Base-by-base conservation (phyloP, 2,113 vertebrate species). In the Plestiodon gilberti region DNA sequence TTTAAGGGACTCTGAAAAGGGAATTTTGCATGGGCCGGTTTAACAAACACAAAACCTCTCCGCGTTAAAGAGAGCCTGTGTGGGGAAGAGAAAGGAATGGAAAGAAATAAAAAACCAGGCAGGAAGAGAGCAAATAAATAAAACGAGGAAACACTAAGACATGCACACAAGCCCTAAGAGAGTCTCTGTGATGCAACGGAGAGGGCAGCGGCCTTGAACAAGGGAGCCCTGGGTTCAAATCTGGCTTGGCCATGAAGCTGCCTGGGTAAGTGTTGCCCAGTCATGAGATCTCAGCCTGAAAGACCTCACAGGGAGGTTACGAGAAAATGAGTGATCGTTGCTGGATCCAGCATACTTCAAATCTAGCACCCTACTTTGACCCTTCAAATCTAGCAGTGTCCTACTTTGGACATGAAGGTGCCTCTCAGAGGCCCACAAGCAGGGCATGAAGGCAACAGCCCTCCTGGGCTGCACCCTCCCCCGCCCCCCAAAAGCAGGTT, bases 41-140 rank as follows among this genome's bases (percentile, higher is more conserved):
- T 86, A 48, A 81, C 73, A 79, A 87, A 89, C 88, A 89, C 82
- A 92, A 93, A 92, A 87, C 13, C 0, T 1, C 88, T 87, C 89
- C 65, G 91, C 82, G 3, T 4, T 74, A 80, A 48, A 20, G 81
- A 81, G 83, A 85, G 73, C 38, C 78, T 28, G 84, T 40, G 30
- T 25, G 71, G 76, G 43, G 28, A n/a, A 25, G 3, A 73, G 35
- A 69, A 82, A 76, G 6, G 67, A 81, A 62, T 2, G 20, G 87
- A 59, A 69, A 87, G 75, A 67, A 82, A 87, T n/a, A 67, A 1
- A 74, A 70, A 52, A 71, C 30, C 5, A 81, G 85, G 70, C 85
- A 87, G 85, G 78, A 38, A 81, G 59, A 81, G 67, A 81, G 78
- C 85, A 81, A 55, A 73, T 61, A 40, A 38, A 43, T 78, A 38